These are phyloP conservation scores for Himalopsyche phryganea DNA, from an alignment of 1,140 invertebrate species.

Conservation along the genomic window DNA sequence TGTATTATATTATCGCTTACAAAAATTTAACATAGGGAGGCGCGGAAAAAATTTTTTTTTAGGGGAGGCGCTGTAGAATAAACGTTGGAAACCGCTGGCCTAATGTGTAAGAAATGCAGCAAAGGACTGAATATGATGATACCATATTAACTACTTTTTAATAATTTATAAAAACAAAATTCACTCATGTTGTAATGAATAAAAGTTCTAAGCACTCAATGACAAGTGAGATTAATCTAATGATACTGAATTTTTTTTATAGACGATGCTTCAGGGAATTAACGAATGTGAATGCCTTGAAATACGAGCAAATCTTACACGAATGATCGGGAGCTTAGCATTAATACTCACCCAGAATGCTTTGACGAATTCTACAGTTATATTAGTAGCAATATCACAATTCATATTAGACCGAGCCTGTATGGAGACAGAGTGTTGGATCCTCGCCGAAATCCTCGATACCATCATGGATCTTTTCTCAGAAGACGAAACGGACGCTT, in stretches of 20 bases:
- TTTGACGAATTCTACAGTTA: conserved; percentile 33
- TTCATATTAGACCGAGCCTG: conserved; percentile 55
- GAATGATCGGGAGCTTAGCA: conserved; percentile 63
- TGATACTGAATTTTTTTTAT: conserved; percentile 35
- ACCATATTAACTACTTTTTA: too few species aligned
- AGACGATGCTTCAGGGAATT: conserved; percentile 60
- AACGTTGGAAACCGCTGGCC: too few species aligned
- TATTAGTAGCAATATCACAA: conserved; percentile 44
- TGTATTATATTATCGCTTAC: too few species aligned
- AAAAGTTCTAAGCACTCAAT: too few species aligned
- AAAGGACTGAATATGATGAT: too few species aligned
- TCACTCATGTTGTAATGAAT: too few species aligned
- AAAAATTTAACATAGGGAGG: too few species aligned
- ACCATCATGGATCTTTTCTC: conserved; percentile 73
- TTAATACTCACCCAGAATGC: conserved; percentile 43
- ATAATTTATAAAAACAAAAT: too few species aligned
- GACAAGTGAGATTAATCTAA: too few species aligned
- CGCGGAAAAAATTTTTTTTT: too few species aligned
- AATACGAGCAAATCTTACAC: conserved; percentile 65
- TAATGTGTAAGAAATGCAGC: too few species aligned
- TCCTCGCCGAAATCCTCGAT: conserved; percentile 70
- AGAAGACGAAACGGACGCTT: conserved; percentile 67
- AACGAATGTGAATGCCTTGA: conserved; percentile 54
- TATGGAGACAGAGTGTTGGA: conserved; percentile 60
- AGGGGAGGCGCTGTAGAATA: too few species aligned